These are phyloP conservation scores for Cyaniris semiargus DNA, from an alignment of 2,888 invertebrate species.

Conservation along the genomic window DNA sequence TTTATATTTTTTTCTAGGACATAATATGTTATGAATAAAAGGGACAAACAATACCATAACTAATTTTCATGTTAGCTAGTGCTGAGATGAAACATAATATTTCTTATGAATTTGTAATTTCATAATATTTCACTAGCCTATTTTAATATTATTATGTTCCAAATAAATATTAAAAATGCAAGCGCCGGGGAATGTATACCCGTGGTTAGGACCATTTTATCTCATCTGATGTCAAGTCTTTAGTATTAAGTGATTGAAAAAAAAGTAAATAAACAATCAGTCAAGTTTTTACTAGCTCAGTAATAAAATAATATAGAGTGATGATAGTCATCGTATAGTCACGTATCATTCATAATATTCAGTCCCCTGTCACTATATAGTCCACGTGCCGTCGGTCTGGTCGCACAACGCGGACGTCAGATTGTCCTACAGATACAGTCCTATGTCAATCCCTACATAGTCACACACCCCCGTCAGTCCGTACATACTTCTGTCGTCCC, in stretches of 20 bases:
- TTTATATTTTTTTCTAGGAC: background rate
- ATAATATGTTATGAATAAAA: background rate
- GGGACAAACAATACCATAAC: background rate
- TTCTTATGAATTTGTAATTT: background rate
- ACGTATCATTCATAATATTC: too few species aligned
- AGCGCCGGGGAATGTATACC: conserved; percentile 17
- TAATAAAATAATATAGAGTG: background rate
- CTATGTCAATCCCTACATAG: background rate
- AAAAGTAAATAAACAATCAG: background rate
- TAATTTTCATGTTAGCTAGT: background rate
- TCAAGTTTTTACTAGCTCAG: background rate
- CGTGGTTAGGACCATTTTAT: background rate
- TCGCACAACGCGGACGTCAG: too few species aligned
- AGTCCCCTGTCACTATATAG: too few species aligned
- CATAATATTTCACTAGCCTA: background rate
- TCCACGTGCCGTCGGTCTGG: too few species aligned
- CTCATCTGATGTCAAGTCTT: background rate
- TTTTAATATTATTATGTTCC: conserved; percentile 8
- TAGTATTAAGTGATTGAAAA: background rate
- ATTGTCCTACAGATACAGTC: too few species aligned
- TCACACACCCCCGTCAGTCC: background rate
- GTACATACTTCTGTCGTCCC: background rate
- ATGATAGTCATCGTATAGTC: background rate
- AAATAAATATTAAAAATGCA: conserved; percentile 20
- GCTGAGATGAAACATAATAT: conserved; percentile 1